Conservation (phyloP, 2,888 invertebrate species). For the Strigamia transsilvanica region DNA sequence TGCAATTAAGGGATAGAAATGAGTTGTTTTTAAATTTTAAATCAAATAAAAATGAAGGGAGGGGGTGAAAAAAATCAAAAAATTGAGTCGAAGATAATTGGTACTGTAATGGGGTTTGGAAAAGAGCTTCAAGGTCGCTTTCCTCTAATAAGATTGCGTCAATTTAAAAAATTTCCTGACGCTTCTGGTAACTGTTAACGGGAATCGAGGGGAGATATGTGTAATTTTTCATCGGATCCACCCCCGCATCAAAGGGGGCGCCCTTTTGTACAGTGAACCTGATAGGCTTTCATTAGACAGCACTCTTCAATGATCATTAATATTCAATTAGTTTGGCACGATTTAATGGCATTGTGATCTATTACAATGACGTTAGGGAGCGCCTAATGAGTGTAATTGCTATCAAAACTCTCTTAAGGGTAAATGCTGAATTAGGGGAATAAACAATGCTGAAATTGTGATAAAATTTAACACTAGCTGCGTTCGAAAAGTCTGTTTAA, state of each 20-base stretch:
- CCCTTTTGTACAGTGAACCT: neutral
- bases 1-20: neutral
- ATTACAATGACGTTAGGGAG: constrained; percentile 15
- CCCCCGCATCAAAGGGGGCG: constrained; percentile 26
- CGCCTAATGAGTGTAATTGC: constrained; percentile 18
- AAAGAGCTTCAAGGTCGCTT: neutral
- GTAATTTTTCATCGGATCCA: constrained; percentile 6
- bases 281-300: constrained; percentile 26
- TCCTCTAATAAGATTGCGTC: neutral
- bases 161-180: neutral
- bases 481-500: too few relatives aligned
- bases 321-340: constrained; percentile 30
- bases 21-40: neutral
- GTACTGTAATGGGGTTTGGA: neutral
- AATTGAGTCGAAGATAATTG: neutral
- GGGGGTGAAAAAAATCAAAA: neutral
- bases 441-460: neutral
- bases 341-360: constrained; percentile 26
- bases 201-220: neutral
- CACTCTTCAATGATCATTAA: constrained; percentile 17
- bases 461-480: too few relatives aligned
- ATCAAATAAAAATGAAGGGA: neutral
- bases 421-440: neutral
- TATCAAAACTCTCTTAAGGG: constrained; percentile 6
- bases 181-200: neutral